Percentiles rank a stretch among this genome's conserved stretches.
Conservation (phyloP, 2,797 vertebrate species). For the Catamblyrhynchus diadema region DNA sequence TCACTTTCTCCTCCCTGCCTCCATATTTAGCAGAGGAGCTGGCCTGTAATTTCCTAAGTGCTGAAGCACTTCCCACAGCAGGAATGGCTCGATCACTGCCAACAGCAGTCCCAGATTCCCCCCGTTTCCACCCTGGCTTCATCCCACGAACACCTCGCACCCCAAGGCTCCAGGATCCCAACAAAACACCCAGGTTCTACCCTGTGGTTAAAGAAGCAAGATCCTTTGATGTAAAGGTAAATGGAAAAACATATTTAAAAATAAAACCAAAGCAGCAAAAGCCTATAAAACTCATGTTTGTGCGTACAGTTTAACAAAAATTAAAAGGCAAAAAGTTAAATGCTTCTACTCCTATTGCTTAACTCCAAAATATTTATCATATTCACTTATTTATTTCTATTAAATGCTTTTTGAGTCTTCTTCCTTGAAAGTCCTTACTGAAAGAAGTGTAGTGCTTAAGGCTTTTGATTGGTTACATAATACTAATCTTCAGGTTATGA, state of each 20-base stretch:
- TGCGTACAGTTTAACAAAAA: background rate
- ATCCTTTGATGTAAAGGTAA: conserved; percentile 83
- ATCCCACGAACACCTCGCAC: conserved; percentile 83
- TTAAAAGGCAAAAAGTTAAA: background rate
- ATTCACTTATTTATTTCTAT: background rate
- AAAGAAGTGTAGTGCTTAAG: background rate
- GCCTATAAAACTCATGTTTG: background rate
- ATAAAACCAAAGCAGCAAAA: background rate
- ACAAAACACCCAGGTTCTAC: conserved; percentile 90
- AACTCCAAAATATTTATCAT: background rate
- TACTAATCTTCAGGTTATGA: background rate
- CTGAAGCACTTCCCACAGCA: conserved; percentile 53
- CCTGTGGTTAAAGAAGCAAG: conserved; percentile 90
- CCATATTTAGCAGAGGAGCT: conserved; percentile 32
- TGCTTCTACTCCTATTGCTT: background rate
- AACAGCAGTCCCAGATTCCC: conserved; percentile 81
- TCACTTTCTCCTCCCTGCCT: background rate
- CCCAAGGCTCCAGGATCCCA: conserved; percentile 85
- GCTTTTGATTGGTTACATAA: background rate
- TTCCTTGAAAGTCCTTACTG: background rate
- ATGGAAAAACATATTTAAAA: background rate
- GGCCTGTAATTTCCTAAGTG: conserved; percentile 14
- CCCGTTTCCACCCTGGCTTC: conserved; percentile 56
- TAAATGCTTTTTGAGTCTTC: background rate
- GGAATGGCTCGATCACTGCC: conserved; percentile 78